Evolutionary conservation across 2,888 invertebrate genomes (phyloP).

Genomic region (Periphyllus acericola): DNA sequence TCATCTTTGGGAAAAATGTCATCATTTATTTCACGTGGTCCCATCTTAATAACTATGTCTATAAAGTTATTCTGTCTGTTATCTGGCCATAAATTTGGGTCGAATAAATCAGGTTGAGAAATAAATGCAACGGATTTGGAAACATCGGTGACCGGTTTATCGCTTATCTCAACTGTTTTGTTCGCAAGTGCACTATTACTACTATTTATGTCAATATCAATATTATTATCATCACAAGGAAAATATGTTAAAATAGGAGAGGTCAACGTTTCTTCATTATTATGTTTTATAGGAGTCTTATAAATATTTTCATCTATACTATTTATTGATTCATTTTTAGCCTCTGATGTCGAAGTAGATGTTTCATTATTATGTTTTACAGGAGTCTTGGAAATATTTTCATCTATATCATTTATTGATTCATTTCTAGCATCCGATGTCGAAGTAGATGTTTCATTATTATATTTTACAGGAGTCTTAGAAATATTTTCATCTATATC

Average conservation of each 20-base stretch:
- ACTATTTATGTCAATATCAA: slow-evolving; percentile 14
- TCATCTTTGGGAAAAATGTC: slow-evolving; percentile 46
- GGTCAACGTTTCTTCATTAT: no score
- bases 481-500: slow-evolving; percentile 8
- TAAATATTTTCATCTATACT: background rate
- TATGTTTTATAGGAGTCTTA: no score
- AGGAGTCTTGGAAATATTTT: background rate
- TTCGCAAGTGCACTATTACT: background rate
- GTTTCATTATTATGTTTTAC: background rate
- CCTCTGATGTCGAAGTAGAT: background rate
- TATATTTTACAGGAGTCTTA: no score
- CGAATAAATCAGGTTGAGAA: slow-evolving; percentile 18
- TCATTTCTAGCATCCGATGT: background rate
- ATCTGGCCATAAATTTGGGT: slow-evolving; percentile 36
- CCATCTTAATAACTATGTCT: slow-evolving; percentile 31
- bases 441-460: background rate
- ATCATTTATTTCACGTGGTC: slow-evolving; percentile 18
- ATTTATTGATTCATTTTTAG: slow-evolving; percentile 9
- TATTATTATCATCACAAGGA: no score
- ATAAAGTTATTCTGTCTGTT: slow-evolving; percentile 26
- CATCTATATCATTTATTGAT: slow-evolving; percentile 4
- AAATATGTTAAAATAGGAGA: no score
- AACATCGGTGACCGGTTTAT: slow-evolving; percentile 6
- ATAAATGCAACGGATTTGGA: slow-evolving; percentile 4
- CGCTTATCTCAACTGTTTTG: slow-evolving; percentile 1